Evolutionary conservation across 2,888 invertebrate species (phyloP), one percentile per base, ranked within the genome.

Genomic region (Drosophila nr. medialis): DNA sequence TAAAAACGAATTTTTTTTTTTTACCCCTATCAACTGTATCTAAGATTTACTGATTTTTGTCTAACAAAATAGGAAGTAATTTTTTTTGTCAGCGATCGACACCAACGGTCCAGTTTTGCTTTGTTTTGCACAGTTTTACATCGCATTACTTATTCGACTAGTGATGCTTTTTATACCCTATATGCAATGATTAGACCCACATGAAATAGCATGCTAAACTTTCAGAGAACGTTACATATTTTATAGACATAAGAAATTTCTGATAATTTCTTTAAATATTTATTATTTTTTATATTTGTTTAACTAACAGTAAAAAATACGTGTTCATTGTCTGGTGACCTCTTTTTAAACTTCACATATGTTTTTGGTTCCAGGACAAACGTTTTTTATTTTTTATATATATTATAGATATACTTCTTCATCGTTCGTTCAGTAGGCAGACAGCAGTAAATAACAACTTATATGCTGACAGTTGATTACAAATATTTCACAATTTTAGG

Each of bases 1-100:
- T 21, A 21, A 21, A 0, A 24, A n/a, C n/a, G n/a, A n/a, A n/a
- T 1, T 0, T 4, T 27, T 27, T 27, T 0, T 27, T 1, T 7
- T 7, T 29, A 29, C 21, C 15, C 15, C n/a, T n/a, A n/a, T n/a
- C n/a, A n/a, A n/a, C 15, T 42, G 2, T 6, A 3, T 13, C 13
- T 6, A 45, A 45, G 21, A 24, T 0, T 45, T 2, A 7, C 45
- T 4, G 21, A 45, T 21, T 45, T 45, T 45, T 15, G 21, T 45
- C 7, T 24, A 45, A 15, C 45, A 24, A 24, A 45, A 24, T 24
- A 45, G 24, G 4, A 24, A 24, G 13, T 24, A 7, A 24, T 15
- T 45, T 24, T 13, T 24, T 7, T 32, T 32, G 29, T 7, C 7
- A 13, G 13, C 45, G 45, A 21, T 21, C 13, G 7, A 45, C 45